Base-by-base conservation (phyloP, 2,888 invertebrate genomes). In the Encarsia formosa region DNA sequence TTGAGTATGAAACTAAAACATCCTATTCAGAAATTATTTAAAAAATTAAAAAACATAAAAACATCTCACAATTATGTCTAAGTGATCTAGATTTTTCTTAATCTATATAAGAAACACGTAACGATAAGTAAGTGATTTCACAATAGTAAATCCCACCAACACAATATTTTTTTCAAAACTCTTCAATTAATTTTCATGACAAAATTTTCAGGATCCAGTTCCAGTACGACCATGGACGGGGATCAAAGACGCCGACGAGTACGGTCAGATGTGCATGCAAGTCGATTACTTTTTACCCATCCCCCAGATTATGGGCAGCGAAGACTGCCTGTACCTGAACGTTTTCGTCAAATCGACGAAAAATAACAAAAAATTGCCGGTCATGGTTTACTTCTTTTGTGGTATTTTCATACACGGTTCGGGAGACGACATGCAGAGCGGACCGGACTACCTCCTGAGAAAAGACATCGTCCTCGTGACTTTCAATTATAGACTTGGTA, bases 161-260 rank as follows among this genome's bases (percentile, higher is more conserved):
- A n/a, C n/a, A n/a, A n/a, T n/a, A n/a, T n/a, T n/a, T n/a, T n/a
- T n/a, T n/a, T n/a, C n/a, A n/a, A n/a, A n/a, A n/a, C n/a, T n/a
- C n/a, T n/a, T n/a, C n/a, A n/a, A n/a, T n/a, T n/a, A n/a, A n/a
- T n/a, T n/a, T n/a, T n/a, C n/a, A n/a, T n/a, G n/a, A n/a, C n/a
- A n/a, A n/a, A n/a, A n/a, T n/a, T 48, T 41, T 5, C 24, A 62
- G 66, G 56, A 53, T 41, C 64, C 71, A 2, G 50, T 66, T 48
- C 59, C 65, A 4, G 63, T 65, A 0, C 65, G 68, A 4, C 24
- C 61, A 9, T 73, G 73, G 73, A 54, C 54, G 43, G 72, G 66
- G 3, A 62, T 66, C 1, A 64, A 62, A 41, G 70, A 72, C 19
- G 72, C 67, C 3, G 69, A 65, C 1, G 40, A 60, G 18, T 62